Conservation (phyloP, 2,113 vertebrate genomes). For the Galemys pyrenaicus region DNA sequence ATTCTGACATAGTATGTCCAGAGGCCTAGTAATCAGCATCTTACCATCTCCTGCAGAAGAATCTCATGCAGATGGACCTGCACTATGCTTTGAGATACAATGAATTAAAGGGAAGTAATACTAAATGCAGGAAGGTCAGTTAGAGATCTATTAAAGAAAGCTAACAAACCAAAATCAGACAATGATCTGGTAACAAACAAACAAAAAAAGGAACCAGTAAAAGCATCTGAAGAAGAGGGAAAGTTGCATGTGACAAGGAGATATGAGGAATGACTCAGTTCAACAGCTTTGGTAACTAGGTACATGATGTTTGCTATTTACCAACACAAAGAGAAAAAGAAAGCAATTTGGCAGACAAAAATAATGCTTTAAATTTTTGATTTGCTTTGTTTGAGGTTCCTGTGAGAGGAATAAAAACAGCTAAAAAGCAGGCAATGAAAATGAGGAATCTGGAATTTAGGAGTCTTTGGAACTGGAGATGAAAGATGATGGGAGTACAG, state of each 20-base stretch:
- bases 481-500: background rate
- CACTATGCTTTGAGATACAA: background rate
- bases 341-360: background rate
- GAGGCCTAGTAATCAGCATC: background rate
- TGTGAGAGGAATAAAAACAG: background rate
- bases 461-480: background rate
- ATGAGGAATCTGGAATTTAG: background rate
- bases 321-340: background rate
- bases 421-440: background rate
- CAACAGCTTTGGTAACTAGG: background rate
- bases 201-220: background rate
- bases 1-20: background rate
- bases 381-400: background rate
- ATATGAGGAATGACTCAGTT: background rate
- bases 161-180: background rate
- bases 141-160: background rate
- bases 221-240: background rate
- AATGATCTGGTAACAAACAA: background rate
- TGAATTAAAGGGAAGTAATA: background rate
- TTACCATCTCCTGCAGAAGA: background rate
- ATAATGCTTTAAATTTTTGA: background rate
- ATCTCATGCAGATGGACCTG: background rate
- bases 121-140: background rate
- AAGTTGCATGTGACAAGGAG: background rate
- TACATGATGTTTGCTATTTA: background rate